These are phyloP conservation scores for Hypomesus transpacificus DNA, from an alignment of 2,113 vertebrate species.

Conservation along the genomic window DNA sequence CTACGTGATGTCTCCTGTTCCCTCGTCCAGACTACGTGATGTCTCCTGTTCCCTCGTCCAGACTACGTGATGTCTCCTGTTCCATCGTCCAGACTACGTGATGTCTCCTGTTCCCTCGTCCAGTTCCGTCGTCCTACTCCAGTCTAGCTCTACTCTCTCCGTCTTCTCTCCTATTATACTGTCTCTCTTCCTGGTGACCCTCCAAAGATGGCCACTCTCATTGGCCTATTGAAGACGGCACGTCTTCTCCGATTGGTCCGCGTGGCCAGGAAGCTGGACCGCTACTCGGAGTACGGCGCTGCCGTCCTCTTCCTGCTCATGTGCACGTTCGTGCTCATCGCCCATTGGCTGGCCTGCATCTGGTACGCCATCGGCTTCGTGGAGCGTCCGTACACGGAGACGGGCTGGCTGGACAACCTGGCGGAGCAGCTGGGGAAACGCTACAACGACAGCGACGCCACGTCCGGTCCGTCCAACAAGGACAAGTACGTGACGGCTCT, in stretches of 20 bases:
- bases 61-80: no score
- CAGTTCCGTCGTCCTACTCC: background rate
- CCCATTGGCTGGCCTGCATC: slow-evolving; percentile 92
- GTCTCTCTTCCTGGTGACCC: slow-evolving; percentile 13
- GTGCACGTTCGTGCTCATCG: slow-evolving; percentile 91
- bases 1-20: no score
- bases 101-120: no score
- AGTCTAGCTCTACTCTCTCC: background rate
- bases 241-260: slow-evolving; percentile 88
- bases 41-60: no score
- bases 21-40: no score
- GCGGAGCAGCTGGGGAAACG: slow-evolving; percentile 89
- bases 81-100: background rate
- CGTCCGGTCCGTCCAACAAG: slow-evolving; percentile 88
- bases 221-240: slow-evolving; percentile 90
- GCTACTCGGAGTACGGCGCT: slow-evolving; percentile 88
- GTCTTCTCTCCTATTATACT: slow-evolving; percentile 6
- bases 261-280: slow-evolving; percentile 87
- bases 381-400: slow-evolving; percentile 92
- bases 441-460: slow-evolving; percentile 84
- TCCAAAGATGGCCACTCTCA: slow-evolving; percentile 76
- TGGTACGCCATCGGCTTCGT: slow-evolving; percentile 93
- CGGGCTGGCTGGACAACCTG: slow-evolving; percentile 94
- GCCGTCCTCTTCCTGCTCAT: slow-evolving; percentile 89
- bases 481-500: slow-evolving; percentile 97